Evolutionary conservation across 2,888 invertebrate species (phyloP).

Genomic region (Balanococcus diminutus): DNA sequence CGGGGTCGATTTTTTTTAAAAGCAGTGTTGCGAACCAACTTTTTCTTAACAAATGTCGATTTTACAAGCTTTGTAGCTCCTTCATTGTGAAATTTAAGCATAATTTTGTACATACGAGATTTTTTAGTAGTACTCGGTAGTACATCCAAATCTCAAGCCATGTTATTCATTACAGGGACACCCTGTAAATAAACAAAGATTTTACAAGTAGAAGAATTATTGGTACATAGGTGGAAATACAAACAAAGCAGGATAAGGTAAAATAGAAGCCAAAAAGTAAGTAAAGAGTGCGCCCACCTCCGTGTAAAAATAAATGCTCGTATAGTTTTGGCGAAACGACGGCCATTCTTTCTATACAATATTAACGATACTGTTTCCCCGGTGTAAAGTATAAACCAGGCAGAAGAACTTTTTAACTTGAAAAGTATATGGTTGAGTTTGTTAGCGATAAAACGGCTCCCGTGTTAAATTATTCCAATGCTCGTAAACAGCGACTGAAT

Average conservation of each 20-base stretch:
- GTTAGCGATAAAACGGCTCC: conserved; percentile 30
- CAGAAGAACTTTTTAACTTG: conserved; percentile 22
- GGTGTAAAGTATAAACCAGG: conserved; percentile 23
- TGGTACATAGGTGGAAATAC: neutral
- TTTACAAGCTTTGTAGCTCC: too few relatives aligned
- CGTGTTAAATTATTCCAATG: conserved; percentile 30
- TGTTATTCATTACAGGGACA: too few relatives aligned
- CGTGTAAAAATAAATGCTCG: neutral
- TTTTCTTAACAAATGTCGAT: too few relatives aligned
- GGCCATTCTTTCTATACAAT: conserved; percentile 28
- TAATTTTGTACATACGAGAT: too few relatives aligned
- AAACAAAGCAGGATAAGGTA: too few relatives aligned
- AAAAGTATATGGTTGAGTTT: conserved; percentile 24
- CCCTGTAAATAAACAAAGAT: too few relatives aligned
- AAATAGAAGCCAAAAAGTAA: neutral
- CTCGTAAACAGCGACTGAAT: conserved; percentile 35
- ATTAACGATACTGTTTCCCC: conserved; percentile 29
- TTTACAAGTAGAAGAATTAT: neutral
- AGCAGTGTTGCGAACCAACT: too few relatives aligned
- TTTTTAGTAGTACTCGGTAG: too few relatives aligned
- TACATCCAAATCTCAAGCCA: too few relatives aligned
- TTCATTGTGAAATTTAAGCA: too few relatives aligned
- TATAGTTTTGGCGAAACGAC: neutral
- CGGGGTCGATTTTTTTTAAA: too few relatives aligned
- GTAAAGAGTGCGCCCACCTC: neutral